Conservation (phyloP, 2,888 invertebrate species). For the Oscheius sp. region DNA sequence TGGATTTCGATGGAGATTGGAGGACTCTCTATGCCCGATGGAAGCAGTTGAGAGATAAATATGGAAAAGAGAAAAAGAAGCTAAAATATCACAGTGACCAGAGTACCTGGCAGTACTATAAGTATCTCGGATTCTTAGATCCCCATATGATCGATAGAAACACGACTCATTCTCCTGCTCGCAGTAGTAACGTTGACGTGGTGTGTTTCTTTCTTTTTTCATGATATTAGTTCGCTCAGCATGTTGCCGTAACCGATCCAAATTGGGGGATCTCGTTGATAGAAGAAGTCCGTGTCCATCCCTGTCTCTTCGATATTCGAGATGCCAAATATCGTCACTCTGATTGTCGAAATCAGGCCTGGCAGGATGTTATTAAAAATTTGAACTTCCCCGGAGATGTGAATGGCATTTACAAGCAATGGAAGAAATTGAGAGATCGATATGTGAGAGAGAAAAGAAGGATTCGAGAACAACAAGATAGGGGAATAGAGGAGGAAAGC, state of each 20-base stretch:
- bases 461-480: constrained; percentile 34
- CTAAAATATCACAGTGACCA: constrained; percentile 51
- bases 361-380: constrained; percentile 54
- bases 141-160: constrained; percentile 65
- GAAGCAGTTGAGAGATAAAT: constrained; percentile 66
- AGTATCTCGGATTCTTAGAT: constrained; percentile 64
- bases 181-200: constrained; percentile 45
- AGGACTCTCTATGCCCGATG: constrained; percentile 57
- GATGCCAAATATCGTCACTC: constrained; percentile 61
- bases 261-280: constrained; percentile 47
- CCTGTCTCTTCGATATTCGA: constrained; percentile 59
- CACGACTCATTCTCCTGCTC: constrained; percentile 48
- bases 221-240: constrained; percentile 22
- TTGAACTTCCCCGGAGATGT: constrained; percentile 58
- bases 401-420: constrained; percentile 64
- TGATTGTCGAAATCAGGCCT: constrained; percentile 56
- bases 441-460: constrained; percentile 64
- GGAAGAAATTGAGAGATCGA: constrained; percentile 67
- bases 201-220: constrained; percentile 4
- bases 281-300: constrained; percentile 49
- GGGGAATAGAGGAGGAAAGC: constrained; percentile 38
- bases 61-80: constrained; percentile 66
- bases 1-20: constrained; percentile 62
- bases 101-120: constrained; percentile 64
- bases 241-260: constrained; percentile 53